These are phyloP conservation scores for Cettia cetti DNA, from an alignment of 2,113 vertebrate genomes.

Conservation along the genomic window DNA sequence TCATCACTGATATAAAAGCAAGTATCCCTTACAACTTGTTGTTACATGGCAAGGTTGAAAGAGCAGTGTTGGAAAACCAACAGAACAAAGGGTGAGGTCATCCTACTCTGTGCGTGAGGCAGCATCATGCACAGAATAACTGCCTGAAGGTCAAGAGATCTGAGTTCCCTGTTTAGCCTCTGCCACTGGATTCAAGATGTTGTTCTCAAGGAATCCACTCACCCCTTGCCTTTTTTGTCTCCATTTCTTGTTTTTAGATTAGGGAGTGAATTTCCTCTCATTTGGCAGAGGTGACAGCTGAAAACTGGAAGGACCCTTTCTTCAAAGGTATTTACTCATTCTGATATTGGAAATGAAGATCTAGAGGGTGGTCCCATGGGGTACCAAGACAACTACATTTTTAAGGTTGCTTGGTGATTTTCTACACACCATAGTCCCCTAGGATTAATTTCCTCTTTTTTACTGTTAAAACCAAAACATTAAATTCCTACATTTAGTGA, in stretches of 20 bases:
- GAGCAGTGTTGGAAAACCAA: neutral
- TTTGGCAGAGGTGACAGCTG: neutral
- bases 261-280: neutral
- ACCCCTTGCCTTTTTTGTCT: neutral
- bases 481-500: rapidly evolving
- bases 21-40: neutral
- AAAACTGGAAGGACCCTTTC: neutral
- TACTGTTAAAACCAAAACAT: neutral
- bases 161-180: neutral
- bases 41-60: neutral
- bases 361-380: neutral
- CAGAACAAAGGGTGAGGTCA: neutral
- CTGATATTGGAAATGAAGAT: neutral
- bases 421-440: neutral
- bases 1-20: neutral
- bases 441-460: neutral
- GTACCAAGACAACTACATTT: neutral
- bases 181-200: neutral
- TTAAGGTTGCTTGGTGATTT: neutral
- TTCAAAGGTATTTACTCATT: neutral
- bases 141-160: neutral
- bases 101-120: neutral
- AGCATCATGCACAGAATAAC: neutral
- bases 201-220: neutral
- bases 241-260: neutral